phyloP scores from a whole-genome alignment of 2,797 vertebrate species.

The Spea hammondii region DNA sequence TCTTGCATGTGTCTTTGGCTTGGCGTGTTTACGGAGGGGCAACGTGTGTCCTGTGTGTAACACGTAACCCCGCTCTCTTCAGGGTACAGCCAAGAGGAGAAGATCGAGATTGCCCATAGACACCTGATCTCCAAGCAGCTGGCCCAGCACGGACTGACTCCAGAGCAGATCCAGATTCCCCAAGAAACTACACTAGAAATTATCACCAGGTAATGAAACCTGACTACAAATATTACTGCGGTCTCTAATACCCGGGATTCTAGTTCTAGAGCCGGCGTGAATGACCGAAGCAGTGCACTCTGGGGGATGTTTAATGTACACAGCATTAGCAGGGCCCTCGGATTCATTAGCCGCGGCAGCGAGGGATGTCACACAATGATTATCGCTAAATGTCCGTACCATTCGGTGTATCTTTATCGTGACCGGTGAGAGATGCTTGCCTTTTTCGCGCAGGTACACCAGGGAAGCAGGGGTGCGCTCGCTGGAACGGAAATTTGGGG shows the following conservation, averaged over 20 bases:
- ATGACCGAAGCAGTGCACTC: too few species aligned
- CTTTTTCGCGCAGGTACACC: slow-evolving; percentile 76
- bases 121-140: slow-evolving; percentile 95
- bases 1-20: too few species aligned
- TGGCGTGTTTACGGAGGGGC: too few species aligned
- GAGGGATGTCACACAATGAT: too few species aligned
- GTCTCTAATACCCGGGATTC: too few species aligned
- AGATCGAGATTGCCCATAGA: slow-evolving; percentile 93
- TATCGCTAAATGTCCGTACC: too few species aligned
- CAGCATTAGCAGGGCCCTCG: too few species aligned
- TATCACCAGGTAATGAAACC: slow-evolving; percentile 80
- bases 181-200: slow-evolving; percentile 83
- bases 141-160: slow-evolving; percentile 89
- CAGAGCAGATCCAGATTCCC: slow-evolving; percentile 89
- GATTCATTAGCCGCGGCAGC: too few species aligned
- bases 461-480: slow-evolving; percentile 94
- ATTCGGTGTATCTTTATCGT: too few species aligned
- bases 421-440: background rate
- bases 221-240: too few species aligned
- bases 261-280: too few species aligned
- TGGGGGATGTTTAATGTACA: too few species aligned
- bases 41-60: background rate
- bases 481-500: slow-evolving; percentile 88
- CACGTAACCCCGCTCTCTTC: background rate
- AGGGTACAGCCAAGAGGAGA: slow-evolving; percentile 98